Evolutionary conservation across 2,113 vertebrate genomes (phyloP).

Genomic region (Numenius arquata): DNA sequence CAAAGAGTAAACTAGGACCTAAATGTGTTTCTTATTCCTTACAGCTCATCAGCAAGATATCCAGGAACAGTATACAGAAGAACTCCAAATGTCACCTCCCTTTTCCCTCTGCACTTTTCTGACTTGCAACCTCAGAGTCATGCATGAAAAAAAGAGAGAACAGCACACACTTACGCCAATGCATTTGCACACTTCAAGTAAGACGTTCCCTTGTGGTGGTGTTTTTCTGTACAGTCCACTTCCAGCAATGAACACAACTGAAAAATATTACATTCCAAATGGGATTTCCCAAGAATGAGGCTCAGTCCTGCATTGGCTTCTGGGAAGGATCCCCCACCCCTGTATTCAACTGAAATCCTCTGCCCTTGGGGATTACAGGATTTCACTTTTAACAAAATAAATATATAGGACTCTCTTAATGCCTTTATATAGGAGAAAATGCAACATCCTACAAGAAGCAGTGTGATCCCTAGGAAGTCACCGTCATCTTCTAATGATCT

Average conservation of each 20-base stretch:
- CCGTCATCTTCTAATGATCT: not conserved
- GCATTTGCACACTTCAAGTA: conserved; percentile 87
- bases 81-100: not conserved
- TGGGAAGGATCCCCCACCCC: not conserved
- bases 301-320: not conserved
- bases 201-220: conserved; percentile 90
- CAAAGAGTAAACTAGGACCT: not conserved
- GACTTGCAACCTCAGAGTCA: not conserved
- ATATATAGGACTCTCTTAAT: not conserved
- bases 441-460: not conserved
- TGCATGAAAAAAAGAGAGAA: not conserved
- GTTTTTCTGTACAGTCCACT: conserved; percentile 87
- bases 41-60: not conserved
- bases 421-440: not conserved
- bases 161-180: conserved; percentile 80
- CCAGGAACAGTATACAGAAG: not conserved
- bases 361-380: not conserved
- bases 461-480: not conserved
- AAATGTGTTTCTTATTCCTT: not conserved
- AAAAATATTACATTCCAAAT: conserved; percentile 34
- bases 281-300: not conserved
- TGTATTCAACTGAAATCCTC: not conserved
- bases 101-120: not conserved
- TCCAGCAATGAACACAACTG: conserved; percentile 92
- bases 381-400: not conserved